Conservation (phyloP, 2,888 invertebrate genomes). For the Drosophila helvetica region DNA sequence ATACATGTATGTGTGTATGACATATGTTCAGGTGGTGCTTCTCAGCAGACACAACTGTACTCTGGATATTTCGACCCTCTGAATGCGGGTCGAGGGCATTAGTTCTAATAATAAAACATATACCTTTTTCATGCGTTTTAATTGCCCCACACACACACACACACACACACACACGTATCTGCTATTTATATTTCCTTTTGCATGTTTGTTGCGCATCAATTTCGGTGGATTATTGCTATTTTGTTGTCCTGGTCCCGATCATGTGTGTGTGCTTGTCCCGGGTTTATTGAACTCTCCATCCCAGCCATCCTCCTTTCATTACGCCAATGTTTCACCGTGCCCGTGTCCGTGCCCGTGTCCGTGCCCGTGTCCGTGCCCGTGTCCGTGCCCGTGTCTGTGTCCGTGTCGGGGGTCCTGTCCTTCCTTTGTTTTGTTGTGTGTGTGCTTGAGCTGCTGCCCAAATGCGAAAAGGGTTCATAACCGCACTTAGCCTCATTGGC, state of each 20-base stretch:
- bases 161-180: too few relatives aligned
- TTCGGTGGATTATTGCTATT: conserved; percentile 30
- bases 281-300: conserved; percentile 62
- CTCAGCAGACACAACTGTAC: conserved; percentile 52
- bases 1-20: conserved; percentile 17
- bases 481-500: conserved; percentile 78
- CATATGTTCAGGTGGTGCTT: conserved; percentile 55
- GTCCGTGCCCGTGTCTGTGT: neutral
- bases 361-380: neutral
- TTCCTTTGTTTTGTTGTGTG: conserved; percentile 54
- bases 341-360: neutral
- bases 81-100: conserved; percentile 58
- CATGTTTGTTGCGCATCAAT: conserved; percentile 68
- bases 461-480: conserved; percentile 78
- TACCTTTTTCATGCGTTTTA: conserved; percentile 53
- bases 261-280: conserved; percentile 9
- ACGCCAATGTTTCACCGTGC: conserved; percentile 40
- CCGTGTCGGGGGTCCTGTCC: conserved; percentile 42
- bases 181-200: conserved; percentile 42
- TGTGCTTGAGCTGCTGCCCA: conserved; percentile 23
- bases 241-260: conserved; percentile 20
- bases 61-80: conserved; percentile 3
- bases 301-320: conserved; percentile 29
- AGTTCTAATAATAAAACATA: conserved; percentile 64
- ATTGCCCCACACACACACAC: conserved; percentile 18